Evolutionary conservation across 64 coral and sea anemone genomes (phyloP), one percentile per base, ranked within the genome.

Genomic region (Orbicella faveolata): DNA sequence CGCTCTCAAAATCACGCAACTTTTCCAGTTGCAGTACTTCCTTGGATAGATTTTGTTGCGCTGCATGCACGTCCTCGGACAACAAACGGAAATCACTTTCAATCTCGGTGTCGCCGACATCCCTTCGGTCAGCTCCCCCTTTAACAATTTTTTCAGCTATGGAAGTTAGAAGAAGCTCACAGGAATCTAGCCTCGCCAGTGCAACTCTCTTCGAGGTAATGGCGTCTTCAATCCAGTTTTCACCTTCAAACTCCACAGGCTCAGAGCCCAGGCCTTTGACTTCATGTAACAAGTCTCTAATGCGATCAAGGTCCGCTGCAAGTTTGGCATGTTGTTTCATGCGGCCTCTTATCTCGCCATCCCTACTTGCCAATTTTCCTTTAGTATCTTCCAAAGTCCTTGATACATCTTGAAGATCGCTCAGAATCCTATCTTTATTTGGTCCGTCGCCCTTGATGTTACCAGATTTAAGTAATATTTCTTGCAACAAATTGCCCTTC

Each of bases 21-120:
- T 88, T 77, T 52, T 91, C 89, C 21, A 91, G 73, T 34, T 83
- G 39, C 5, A 10, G 11, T 14, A 75, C 77, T 77, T 91, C 74
- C 1, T 84, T 20, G 2, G 57, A 36, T 19, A 91, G 80, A 19
- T 52, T 41, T 25, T 61, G 37, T 30, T 83, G 72, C 10, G 23
- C 14, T 21, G 34, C 69, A 75, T 36, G 72, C 11, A 75, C n/a
- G 2, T 85, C 70, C 35, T 59, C 37, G 2, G 12, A 15, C 0
- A 82, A 61, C 17, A 7, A 55, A 11, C 66, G 37, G 0, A 84
- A 63, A 48, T 91, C 89, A 6, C n/a, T 2, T 41, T 76, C 89
- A 20, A 91, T 77, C 30, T 37, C 75, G 66, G 57, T 55, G 4
- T 91, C 73, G 2, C 37, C 52, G 33, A 55, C 35, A 67, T 48